These are phyloP conservation scores for Drosophila stalkeri DNA, from an alignment of 2,888 invertebrate species.

Conservation along the genomic window DNA sequence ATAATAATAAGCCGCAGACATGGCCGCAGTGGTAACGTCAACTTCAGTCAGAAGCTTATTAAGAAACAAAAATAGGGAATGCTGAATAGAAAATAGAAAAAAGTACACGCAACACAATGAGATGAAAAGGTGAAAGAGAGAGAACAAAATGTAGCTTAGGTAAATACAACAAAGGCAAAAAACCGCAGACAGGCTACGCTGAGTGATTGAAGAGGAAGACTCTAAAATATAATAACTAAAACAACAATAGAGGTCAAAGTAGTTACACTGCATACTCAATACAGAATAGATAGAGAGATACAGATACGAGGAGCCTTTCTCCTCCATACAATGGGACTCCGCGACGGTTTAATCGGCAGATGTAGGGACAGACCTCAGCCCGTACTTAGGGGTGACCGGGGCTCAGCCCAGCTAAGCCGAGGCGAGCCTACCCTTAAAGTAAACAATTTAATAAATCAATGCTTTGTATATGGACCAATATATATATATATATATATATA, in stretches of 20 bases:
- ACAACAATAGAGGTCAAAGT: conserved; percentile 77
- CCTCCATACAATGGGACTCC: conserved; percentile 4
- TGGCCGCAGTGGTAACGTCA: conserved; percentile 46
- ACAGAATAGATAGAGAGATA: conserved; percentile 21
- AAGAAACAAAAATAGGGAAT: conserved; percentile 13
- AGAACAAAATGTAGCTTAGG: conserved; percentile 55
- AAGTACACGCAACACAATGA: conserved; percentile 8
- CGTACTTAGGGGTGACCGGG: conserved; percentile 66
- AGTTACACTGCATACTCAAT: conserved; percentile 67
- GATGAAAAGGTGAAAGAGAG: neutral
- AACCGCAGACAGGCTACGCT: conserved; percentile 52
- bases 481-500: conserved; percentile 23
- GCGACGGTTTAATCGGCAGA: conserved; percentile 43
- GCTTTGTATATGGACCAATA: conserved; percentile 59
- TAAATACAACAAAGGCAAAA: conserved; percentile 57
- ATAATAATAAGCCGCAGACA: conserved; percentile 36
- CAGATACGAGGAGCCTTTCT: conserved; percentile 14
- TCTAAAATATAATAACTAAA: conserved; percentile 47
- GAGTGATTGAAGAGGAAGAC: conserved; percentile 17
- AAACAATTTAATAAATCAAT: conserved; percentile 62
- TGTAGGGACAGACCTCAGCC: conserved; percentile 43
- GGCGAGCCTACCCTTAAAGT: conserved; percentile 49
- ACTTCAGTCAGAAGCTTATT: conserved; percentile 37
- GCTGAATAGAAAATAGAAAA: conserved; percentile 3
- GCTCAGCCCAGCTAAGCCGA: conserved; percentile 20